Percentiles rank a stretch among this genome's conserved stretches.
phyloP scores from a whole-genome alignment of 2,113 vertebrate species.

The Atrichornis clamosus region DNA sequence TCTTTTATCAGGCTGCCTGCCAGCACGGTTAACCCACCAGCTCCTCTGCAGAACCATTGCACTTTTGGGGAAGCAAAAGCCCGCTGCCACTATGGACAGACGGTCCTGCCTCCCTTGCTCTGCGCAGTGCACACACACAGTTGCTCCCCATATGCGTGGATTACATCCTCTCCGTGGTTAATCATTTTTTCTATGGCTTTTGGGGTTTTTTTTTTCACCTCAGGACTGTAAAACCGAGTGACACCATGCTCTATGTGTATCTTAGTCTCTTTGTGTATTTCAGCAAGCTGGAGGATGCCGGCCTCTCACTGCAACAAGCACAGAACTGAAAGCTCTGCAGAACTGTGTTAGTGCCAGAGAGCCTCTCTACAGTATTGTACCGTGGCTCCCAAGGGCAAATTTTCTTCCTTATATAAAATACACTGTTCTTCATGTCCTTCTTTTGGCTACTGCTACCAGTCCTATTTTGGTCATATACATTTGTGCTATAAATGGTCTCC shows the following conservation, averaged over 20 bases:
- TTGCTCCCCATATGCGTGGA: not conserved
- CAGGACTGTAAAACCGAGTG: rapidly evolving
- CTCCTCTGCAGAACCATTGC: not conserved
- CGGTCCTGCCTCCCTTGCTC: not conserved
- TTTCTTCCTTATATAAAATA: constrained; percentile 11
- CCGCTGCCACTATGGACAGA: rapidly evolving
- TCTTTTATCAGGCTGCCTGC: not conserved
- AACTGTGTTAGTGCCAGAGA: not conserved
- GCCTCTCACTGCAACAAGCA: not conserved
- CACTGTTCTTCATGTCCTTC: not conserved
- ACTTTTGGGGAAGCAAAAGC: not conserved
- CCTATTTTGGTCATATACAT: constrained; percentile 52
- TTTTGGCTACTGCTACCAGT: not conserved
- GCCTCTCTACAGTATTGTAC: not conserved
- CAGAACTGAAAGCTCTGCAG: constrained; percentile 29
- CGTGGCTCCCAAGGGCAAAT: not conserved
- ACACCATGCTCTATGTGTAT: not conserved
- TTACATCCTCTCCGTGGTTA: not conserved
- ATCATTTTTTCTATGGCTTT: not conserved
- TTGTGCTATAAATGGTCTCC: constrained; percentile 41
- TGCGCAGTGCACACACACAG: rapidly evolving
- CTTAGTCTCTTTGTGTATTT: not conserved
- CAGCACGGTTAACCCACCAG: not conserved
- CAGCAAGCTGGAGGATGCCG: not conserved
- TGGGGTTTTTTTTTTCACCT: not conserved